Conservation (phyloP, 2,888 invertebrate genomes). For the Rhyacophila evoluta region DNA sequence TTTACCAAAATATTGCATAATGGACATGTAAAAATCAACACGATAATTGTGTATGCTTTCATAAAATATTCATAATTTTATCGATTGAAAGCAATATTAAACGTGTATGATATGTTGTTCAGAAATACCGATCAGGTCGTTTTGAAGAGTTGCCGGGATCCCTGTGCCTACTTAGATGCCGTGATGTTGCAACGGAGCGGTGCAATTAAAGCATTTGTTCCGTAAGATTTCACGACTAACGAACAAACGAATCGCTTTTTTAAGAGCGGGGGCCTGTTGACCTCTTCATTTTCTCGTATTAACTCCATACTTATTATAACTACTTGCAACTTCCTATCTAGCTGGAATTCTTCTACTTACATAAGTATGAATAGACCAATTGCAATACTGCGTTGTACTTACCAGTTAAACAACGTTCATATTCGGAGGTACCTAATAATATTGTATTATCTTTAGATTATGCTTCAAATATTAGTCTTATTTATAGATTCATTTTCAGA, state of each 20-base stretch:
- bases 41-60: too few species aligned
- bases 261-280: not conserved
- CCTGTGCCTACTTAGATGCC: not conserved
- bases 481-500: too few species aligned
- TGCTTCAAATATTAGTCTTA: too few species aligned
- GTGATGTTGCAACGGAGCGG: slow-evolving; percentile 48
- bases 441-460: not conserved
- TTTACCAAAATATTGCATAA: too few species aligned
- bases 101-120: too few species aligned
- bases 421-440: not conserved
- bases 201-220: slow-evolving; percentile 52
- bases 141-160: too few species aligned
- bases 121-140: too few species aligned
- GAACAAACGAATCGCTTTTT: slow-evolving; percentile 26
- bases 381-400: not conserved
- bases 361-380: not conserved
- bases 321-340: not conserved
- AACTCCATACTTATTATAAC: not conserved
- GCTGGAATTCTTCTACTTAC: not conserved
- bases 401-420: too few species aligned
- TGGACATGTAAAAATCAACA: too few species aligned
- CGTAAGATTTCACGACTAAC: slow-evolving; percentile 46
- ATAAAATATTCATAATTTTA: too few species aligned
- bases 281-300: slow-evolving; percentile 15
- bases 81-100: too few species aligned